Conservation (phyloP, 2,888 invertebrate species). For the Linnaemya tessellans region DNA sequence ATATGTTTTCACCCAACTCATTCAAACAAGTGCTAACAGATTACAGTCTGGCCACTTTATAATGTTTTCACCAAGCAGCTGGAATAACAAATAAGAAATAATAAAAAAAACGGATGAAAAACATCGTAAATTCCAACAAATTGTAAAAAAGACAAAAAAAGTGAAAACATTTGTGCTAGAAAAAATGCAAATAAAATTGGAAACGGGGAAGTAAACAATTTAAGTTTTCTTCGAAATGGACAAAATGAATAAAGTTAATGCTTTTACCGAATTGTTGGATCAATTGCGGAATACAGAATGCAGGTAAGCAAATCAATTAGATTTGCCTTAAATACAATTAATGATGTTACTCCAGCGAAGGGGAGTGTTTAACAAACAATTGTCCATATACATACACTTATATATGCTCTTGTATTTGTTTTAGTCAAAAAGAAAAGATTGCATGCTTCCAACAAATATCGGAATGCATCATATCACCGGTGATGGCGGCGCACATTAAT, state of each 20-base stretch:
- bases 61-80: conserved; percentile 70
- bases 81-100: conserved; percentile 67
- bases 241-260: conserved; percentile 76
- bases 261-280: conserved; percentile 81
- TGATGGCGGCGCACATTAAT: conserved; percentile 84
- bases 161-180: conserved; percentile 54
- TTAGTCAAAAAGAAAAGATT: conserved; percentile 90
- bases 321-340: conserved; percentile 3
- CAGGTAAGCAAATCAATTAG: conserved; percentile 78
- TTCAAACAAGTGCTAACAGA: conserved; percentile 56
- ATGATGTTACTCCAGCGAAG: background rate
- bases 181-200: conserved; percentile 53
- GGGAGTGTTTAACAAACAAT: conserved; percentile 5
- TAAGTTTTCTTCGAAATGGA: conserved; percentile 67
- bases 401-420: conserved; percentile 24
- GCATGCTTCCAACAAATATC: conserved; percentile 88
- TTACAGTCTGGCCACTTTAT: conserved; percentile 72
- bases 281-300: conserved; percentile 83
- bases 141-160: conserved; percentile 34
- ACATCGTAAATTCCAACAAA: conserved; percentile 58
- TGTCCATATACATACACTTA: background rate
- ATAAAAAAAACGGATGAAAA: too few species aligned
- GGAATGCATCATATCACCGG: conserved; percentile 86
- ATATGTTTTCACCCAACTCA: background rate
- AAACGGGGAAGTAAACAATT: conserved; percentile 2